phyloP scores from a whole-genome alignment of 2,888 invertebrate genomes.

The Zelleria hepariella region DNA sequence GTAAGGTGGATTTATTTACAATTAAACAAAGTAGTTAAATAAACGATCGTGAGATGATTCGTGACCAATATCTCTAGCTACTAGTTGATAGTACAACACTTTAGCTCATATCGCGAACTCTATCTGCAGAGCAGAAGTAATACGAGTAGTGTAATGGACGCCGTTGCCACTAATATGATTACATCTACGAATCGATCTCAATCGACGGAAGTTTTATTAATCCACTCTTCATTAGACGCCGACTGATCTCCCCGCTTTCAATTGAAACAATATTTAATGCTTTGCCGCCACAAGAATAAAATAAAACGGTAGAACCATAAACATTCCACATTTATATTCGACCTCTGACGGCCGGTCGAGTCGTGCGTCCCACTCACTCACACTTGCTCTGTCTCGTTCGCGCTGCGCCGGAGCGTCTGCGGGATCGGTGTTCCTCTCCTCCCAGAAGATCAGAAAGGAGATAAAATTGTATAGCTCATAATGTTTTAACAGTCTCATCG shows the following conservation, averaged over 20 bases:
- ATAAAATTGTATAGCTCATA: constrained; percentile 67
- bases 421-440: constrained; percentile 34
- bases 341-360: constrained; percentile 59
- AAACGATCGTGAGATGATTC: background rate
- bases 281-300: constrained; percentile 63
- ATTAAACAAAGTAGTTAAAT: background rate
- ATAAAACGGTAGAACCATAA: constrained; percentile 72
- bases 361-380: constrained; percentile 30
- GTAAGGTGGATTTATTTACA: background rate
- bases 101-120: background rate
- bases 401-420: constrained; percentile 64
- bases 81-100: background rate
- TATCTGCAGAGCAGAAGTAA: background rate
- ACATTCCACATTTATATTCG: constrained; percentile 72
- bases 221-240: constrained; percentile 62
- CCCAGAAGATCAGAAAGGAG: constrained; percentile 53
- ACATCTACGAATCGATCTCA: constrained; percentile 47
- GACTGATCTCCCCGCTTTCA: constrained; percentile 64
- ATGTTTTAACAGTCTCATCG: constrained; percentile 65
- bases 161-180: constrained; percentile 5
- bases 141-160: background rate
- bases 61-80: background rate
- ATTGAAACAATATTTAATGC: constrained; percentile 71
- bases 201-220: constrained; percentile 56
- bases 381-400: constrained; percentile 33